Base-by-base conservation (phyloP, 1,140 invertebrate genomes). In the Oscheius sp. region DNA sequence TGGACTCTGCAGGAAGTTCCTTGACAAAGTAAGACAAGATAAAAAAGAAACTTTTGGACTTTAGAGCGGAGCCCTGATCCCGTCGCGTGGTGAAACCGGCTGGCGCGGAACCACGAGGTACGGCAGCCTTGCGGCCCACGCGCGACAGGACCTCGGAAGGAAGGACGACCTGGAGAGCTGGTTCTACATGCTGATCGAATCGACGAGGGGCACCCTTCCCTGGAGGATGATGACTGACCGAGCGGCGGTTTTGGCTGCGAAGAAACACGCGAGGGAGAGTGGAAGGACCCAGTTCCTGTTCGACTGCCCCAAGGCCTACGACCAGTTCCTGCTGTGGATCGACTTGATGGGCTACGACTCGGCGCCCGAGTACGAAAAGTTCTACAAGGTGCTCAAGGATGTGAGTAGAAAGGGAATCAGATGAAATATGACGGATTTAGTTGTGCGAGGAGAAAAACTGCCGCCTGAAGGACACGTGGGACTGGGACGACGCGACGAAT, bases 121-220 rank as follows among this genome's bases (percentile, higher is more conserved):
- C 72, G 75, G 75, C 28, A 63, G 55, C 23, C 72, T 76, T 10
- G 42, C 75, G 32, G 75, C 75, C 28, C 75, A 76, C 46, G 58
- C 49, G 23, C 34, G 67, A 38, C 49, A 71, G 32, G 76, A 77
- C 52, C 67, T 77, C 18, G 65, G 63, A 7, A 26, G 76, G 3
- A 59, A 68, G 28, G 76, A 77, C 55, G 76, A 77, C 52, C 23
- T 77, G 42, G 70, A 76, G 31, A 74, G 70, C 34, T 73, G 76
- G 79, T 73, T 81, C 29, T 81, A 81, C 70, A 81, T 75, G 68
- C 28, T 82, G 0, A 73, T 81, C 3, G 79, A 81, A 55, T 55
- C 78, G 34, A 77, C 73, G 28, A 73, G 65, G 26, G 79, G 79
- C 29, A 38, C 59, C 18, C 34, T 81, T 7, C 79, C 79, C 26